Conservation (phyloP, 1,140 invertebrate genomes). For the Drosophila arizonae region DNA sequence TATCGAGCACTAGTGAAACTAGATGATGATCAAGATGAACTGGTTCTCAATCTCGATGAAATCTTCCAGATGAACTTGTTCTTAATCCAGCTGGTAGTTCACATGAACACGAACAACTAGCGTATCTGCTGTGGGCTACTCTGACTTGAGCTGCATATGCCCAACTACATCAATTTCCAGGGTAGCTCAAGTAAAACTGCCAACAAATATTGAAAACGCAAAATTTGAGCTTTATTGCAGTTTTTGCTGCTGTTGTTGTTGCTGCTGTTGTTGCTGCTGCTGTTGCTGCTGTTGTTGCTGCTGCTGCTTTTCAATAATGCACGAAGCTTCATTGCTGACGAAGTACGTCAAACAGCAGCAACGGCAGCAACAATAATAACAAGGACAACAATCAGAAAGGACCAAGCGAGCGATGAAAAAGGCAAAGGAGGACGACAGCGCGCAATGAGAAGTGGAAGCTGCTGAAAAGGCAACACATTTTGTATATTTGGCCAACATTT, state of each 20-base stretch:
- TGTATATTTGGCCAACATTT: constrained; percentile 31
- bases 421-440: neutral
- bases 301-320: constrained; percentile 68
- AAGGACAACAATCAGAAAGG: neutral
- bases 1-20: too few species aligned
- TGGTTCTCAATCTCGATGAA: too few species aligned
- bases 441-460: neutral
- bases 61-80: too few species aligned
- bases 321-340: constrained; percentile 48
- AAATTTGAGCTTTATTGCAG: constrained; percentile 66
- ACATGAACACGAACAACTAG: too few species aligned
- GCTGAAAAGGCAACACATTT: constrained; percentile 18
- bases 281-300: constrained; percentile 22
- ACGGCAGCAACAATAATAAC: constrained; percentile 1
- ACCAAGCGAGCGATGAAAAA: neutral
- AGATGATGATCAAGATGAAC: too few species aligned
- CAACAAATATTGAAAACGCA: constrained; percentile 68
- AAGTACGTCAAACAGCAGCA: constrained; percentile 37
- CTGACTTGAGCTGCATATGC: neutral
- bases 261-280: neutral
- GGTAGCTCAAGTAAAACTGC: constrained; percentile 26
- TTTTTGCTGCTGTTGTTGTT: constrained; percentile 45
- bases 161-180: neutral
- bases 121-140: too few species aligned
- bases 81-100: too few species aligned